Conservation (phyloP, 2,888 invertebrate genomes). For the Blera fallax region DNA sequence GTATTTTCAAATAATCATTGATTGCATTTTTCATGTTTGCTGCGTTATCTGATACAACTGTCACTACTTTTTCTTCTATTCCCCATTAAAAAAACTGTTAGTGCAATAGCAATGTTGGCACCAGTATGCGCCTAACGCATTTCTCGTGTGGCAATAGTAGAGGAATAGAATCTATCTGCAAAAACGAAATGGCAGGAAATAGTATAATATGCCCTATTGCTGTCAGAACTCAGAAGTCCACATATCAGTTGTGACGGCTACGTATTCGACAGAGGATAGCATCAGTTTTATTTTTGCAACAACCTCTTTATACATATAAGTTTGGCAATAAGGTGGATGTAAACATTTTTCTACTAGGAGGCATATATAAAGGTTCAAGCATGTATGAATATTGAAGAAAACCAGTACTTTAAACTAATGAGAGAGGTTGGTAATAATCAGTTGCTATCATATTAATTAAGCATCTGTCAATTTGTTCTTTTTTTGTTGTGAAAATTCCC, state of each 20-base stretch:
- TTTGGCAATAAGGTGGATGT: too few relatives aligned
- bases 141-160: too few relatives aligned
- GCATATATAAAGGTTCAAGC: constrained; percentile 14
- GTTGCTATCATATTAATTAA: too few relatives aligned
- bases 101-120: too few relatives aligned
- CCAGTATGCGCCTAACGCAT: too few relatives aligned
- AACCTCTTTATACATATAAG: not conserved
- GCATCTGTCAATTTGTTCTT: not conserved
- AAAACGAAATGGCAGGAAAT: constrained; percentile 11
- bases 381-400: not conserved
- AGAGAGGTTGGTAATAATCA: too few relatives aligned
- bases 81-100: too few relatives aligned
- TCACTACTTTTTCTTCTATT: too few relatives aligned
- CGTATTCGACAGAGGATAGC: not conserved
- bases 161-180: not conserved
- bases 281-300: constrained; percentile 4
- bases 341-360: not conserved
- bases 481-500: not conserved
- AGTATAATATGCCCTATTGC: not conserved
- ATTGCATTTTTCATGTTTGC: too few relatives aligned
- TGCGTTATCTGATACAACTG: too few relatives aligned
- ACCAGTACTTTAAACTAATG: not conserved
- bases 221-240: constrained; percentile 9
- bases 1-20: too few relatives aligned
- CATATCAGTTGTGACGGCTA: constrained; percentile 5